Evolutionary conservation across 2,113 vertebrate species (phyloP), one percentile per base, ranked within the genome.

Genomic region (Ardeotis arabs): DNA sequence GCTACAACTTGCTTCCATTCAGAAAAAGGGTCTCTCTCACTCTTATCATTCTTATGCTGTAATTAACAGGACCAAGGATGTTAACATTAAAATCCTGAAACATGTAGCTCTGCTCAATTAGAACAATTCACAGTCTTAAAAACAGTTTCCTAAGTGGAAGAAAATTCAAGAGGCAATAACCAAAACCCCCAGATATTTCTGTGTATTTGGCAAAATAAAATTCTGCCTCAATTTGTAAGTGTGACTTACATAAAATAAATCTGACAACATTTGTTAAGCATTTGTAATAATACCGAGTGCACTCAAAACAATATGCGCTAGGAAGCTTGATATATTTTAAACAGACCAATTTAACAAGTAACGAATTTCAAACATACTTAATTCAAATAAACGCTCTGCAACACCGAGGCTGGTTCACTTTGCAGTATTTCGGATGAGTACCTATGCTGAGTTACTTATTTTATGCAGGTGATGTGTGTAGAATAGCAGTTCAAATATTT

Each of bases 401-500:
- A 86, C 67, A 86, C 58, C 85, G 87, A 95, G 59, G 13, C n/a
- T 56, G 67, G 63, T 78, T 60, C 45, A 73, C 72, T 96, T 96
- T 72, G n/a, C n/a, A 75, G 4, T 75, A 95, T 97, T 96, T 95
- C 47, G 28, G 8, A 77, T 81, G 31, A 93, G 68, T 74, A 82
- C n/a, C 87, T 93, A 84, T 49, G 55, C 56, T 58, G 72, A 92
- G 28, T 33, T 97, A 85, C 53, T 49, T 67, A 96, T 95, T 96
- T 96, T 96, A 53, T 52, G 75, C 60, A 93, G 86, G 58, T 80
- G 86, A 69, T 90, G 64, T 76, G 50, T 78, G 59, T 87, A 83
- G 69, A 97, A 90, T n/a, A 95, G 74, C 74, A 91, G 82, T 93
- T 95, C 92, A 97, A 98, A 97, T 96, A 98, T 95, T 97, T 97